Conservation (phyloP, 2,797 vertebrate genomes). For the Hafferia zeledoni region DNA sequence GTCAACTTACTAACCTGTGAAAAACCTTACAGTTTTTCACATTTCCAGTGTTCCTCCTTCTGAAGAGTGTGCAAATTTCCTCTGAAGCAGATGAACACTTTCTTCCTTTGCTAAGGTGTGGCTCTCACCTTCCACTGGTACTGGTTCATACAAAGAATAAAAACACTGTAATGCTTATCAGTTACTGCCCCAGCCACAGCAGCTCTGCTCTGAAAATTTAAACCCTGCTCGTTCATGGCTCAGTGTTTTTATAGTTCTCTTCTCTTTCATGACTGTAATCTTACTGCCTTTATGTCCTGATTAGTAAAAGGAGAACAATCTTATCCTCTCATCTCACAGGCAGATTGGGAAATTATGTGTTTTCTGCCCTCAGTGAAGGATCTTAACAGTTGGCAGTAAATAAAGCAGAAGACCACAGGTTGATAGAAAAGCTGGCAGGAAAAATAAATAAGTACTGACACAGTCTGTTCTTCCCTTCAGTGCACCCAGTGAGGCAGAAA, state of each 20-base stretch:
- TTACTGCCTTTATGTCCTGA: background rate
- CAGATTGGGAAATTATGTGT: background rate
- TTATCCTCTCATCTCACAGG: background rate
- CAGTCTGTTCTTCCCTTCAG: background rate
- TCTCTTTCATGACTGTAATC: background rate
- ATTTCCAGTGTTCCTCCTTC: background rate
- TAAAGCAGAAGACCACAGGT: conserved; percentile 24
- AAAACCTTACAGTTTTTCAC: background rate
- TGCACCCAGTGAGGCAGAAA: background rate
- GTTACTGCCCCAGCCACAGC: background rate
- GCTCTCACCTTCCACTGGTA: background rate
- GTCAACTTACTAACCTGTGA: background rate
- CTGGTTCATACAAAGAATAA: background rate
- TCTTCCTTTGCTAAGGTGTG: background rate
- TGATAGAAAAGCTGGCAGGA: background rate
- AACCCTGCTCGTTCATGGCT: background rate
- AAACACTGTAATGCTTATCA: background rate
- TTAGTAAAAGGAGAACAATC: background rate
- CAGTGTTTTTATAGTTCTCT: background rate
- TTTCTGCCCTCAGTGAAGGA: background rate
- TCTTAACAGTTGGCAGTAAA: conserved; percentile 38
- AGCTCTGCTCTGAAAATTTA: background rate
- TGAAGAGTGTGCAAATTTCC: background rate
- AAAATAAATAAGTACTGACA: conserved; percentile 32
- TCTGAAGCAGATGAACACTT: background rate